Evolutionary conservation across 2,888 invertebrate species (phyloP).

Genomic region (Fragum sueziense): DNA sequence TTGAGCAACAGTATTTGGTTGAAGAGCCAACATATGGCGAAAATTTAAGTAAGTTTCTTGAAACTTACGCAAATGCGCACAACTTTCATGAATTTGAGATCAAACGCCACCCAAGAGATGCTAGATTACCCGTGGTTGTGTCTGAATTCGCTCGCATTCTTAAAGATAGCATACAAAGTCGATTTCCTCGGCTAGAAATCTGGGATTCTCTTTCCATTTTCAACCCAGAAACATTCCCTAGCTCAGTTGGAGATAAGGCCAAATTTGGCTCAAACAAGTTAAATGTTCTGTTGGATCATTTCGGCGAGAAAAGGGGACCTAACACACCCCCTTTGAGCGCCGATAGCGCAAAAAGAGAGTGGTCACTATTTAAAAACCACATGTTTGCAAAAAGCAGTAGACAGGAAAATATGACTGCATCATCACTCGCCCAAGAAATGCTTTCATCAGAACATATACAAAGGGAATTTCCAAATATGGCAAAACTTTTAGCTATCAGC

Average conservation of each 20-base stretch:
- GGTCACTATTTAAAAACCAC: slow-evolving; percentile 29
- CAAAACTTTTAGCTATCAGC: slow-evolving; percentile 25
- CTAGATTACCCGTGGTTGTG: slow-evolving; percentile 20
- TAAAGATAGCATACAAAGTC: background rate
- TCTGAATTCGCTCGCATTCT: slow-evolving; percentile 24
- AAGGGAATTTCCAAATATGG: slow-evolving; percentile 12
- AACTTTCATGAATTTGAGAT: slow-evolving; percentile 25
- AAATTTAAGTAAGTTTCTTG: slow-evolving; percentile 25
- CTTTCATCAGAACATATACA: slow-evolving; percentile 14
- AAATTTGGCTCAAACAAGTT: slow-evolving; percentile 22
- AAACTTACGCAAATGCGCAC: background rate
- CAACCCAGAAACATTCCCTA: slow-evolving; percentile 26
- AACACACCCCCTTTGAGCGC: slow-evolving; percentile 26
- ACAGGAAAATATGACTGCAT: background rate
- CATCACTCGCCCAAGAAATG: slow-evolving; percentile 25
- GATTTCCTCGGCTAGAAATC: slow-evolving; percentile 33
- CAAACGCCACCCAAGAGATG: slow-evolving; percentile 20
- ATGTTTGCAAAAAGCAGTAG: background rate
- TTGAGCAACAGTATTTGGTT: slow-evolving; percentile 42
- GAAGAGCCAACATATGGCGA: slow-evolving; percentile 18
- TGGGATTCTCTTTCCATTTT: slow-evolving; percentile 36
- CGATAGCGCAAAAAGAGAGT: slow-evolving; percentile 19
- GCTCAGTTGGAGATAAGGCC: slow-evolving; percentile 18
- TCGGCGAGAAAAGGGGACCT: slow-evolving; percentile 27
- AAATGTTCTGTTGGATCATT: slow-evolving; percentile 3